phyloP scores from a whole-genome alignment of 2,113 vertebrate species.

The Corythornis cristatus region DNA sequence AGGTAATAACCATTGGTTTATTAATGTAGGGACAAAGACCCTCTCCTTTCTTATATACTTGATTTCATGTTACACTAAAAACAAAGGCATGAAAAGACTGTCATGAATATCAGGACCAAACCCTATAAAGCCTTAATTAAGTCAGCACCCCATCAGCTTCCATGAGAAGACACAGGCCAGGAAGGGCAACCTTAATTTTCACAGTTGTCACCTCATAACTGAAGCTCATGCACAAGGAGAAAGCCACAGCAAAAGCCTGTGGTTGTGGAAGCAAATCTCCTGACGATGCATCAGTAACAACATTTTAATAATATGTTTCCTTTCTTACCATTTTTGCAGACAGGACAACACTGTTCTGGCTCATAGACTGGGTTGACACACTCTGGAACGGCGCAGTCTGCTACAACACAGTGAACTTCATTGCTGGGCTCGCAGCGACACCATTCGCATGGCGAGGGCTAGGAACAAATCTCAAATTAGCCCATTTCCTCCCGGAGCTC shows the following conservation, averaged over 20 bases:
- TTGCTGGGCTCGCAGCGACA: conserved; percentile 99
- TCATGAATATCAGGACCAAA: background rate
- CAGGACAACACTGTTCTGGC: conserved; percentile 98
- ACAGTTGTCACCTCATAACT: background rate
- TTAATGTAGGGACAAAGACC: background rate
- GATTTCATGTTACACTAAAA: background rate
- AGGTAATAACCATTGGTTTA: background rate
- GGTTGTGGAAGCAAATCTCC: background rate
- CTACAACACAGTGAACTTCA: conserved; percentile 99
- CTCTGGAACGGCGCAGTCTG: conserved; percentile 97
- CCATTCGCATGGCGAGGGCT: conserved; percentile 94
- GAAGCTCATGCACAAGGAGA: background rate
- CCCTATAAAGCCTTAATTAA: background rate
- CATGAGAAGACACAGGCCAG: background rate
- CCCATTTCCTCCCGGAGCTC: conserved; percentile 74
- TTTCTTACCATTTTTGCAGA: conserved; percentile 99
- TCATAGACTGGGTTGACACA: conserved; percentile 99
- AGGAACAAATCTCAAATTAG: conserved; percentile 84
- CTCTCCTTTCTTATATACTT: background rate
- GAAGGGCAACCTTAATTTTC: background rate
- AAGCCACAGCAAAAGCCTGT: fast-evolving
- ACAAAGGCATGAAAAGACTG: background rate
- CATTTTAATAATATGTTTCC: conserved; percentile 5
- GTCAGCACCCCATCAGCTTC: background rate
- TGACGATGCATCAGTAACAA: background rate